phyloP scores from a whole-genome alignment of 2,113 vertebrate genomes.

The Deroptyus accipitrinus region DNA sequence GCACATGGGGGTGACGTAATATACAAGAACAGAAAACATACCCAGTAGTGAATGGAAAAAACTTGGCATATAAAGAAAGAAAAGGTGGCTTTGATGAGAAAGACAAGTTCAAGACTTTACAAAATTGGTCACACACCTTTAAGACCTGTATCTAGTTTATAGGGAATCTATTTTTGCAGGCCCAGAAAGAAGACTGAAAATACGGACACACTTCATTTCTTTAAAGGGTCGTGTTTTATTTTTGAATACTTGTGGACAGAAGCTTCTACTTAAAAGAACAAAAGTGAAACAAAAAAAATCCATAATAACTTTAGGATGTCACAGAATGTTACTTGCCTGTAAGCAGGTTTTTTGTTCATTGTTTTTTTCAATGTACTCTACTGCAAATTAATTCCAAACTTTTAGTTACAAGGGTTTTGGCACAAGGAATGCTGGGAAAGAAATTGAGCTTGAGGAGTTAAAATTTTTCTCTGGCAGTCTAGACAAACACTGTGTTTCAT shows the following conservation, averaged over 20 bases:
- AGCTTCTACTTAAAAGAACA: conserved; percentile 79
- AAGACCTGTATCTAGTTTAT: conserved; percentile 74
- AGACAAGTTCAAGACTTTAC: conserved; percentile 80
- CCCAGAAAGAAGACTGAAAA: conserved; percentile 74
- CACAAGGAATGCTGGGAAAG: conserved; percentile 36
- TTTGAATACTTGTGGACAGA: conserved; percentile 71
- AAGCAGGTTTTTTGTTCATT: conserved; percentile 47
- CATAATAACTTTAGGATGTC: conserved; percentile 74
- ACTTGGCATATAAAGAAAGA: conserved; percentile 81
- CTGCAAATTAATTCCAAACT: conserved; percentile 63
- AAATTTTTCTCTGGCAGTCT: conserved; percentile 21
- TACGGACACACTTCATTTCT: conserved; percentile 75
- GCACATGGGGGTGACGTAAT: conserved; percentile 75
- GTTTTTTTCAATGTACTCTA: neutral
- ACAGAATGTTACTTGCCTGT: conserved; percentile 50
- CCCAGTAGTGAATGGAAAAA: conserved; percentile 73
- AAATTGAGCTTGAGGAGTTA: conserved; percentile 48
- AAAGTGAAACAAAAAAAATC: conserved; percentile 64
- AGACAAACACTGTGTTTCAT: neutral
- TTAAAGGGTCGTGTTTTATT: conserved; percentile 72
- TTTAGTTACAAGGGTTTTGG: conserved; percentile 16
- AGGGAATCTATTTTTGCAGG: conserved; percentile 73
- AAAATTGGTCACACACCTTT: conserved; percentile 79
- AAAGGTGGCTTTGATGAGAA: conserved; percentile 83
- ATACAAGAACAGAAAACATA: conserved; percentile 72